A percentile compares a stretch with the other conserved stretches of the same genome.
These are phyloP conservation scores for Halictus quadricinctus DNA, from an alignment of 2,888 invertebrate genomes.

Conservation along the genomic window DNA sequence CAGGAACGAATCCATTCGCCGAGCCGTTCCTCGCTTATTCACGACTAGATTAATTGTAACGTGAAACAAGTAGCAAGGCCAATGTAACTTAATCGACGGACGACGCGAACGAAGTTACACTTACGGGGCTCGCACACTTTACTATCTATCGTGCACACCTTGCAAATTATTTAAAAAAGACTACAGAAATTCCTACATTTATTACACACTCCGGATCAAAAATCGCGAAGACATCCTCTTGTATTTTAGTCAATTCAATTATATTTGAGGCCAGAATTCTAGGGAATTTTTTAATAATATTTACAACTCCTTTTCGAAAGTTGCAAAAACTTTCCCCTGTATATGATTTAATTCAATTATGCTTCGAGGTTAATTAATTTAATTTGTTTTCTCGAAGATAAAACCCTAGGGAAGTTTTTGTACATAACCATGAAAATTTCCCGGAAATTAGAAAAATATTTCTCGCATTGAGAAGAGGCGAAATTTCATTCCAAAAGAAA, in stretches of 20 bases:
- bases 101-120: conserved; percentile 12
- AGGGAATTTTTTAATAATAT: background rate
- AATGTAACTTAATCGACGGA: conserved; percentile 45
- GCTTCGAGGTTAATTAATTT: too few relatives aligned
- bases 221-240: too few relatives aligned
- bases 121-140: background rate
- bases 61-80: conserved; percentile 34
- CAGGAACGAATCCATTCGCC: conserved; percentile 20
- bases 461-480: too few relatives aligned
- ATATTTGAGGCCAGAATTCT: background rate
- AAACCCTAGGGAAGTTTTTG: background rate
- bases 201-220: too few relatives aligned
- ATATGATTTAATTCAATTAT: too few relatives aligned
- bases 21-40: conserved; percentile 23
- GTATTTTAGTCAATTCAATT: background rate
- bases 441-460: background rate
- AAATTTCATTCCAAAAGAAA: background rate
- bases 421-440: background rate
- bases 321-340: background rate
- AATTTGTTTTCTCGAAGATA: background rate
- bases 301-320: background rate
- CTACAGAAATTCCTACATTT: background rate
- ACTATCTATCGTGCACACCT: background rate
- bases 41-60: background rate
- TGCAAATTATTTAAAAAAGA: background rate